Evolutionary conservation across 2,888 invertebrate species (phyloP), one percentile per base, ranked within the genome.

Genomic region (Julus scanicus): DNA sequence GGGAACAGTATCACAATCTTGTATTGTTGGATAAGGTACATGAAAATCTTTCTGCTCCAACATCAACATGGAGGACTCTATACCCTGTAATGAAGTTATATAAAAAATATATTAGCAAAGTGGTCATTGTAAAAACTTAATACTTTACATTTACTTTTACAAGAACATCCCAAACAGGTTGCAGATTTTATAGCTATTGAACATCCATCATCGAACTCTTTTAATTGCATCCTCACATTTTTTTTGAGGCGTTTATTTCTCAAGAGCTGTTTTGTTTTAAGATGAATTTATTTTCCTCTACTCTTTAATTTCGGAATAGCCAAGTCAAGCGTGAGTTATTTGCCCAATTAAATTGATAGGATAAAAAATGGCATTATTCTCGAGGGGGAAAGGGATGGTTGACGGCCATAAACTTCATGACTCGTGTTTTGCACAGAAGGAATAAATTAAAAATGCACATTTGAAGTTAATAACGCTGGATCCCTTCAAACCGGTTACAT

Each of bases 381-480:
- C n/a, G n/a, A 63, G 71, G 71, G 71, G 71, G 71, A 9, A 71
- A 11, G 71, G 29, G 29, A 71, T 71, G 71, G 71, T 29, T 71
- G 71, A 71, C 29, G 71, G 29, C 29, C 29, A 71, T 71, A 71
- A 71, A 71, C 71, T 71, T 71, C n/a, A 71, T 29, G 29, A 8
- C 71, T 71, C 29, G 71, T 71, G 71, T 71, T 29, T 71, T 71
- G 71, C 29, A 71, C 71, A 71, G 71, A 71, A 71, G 71, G 11
- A 71, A 29, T 71, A 71, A 71, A 71, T 71, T 71, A 71, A 71
- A 71, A 71, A 29, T 71, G 71, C 71, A 71, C 71, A 71, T 29
- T 71, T 29, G 71, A 71, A 29, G 20, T 71, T 71, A 71, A 71
- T 71, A 53, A 63, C 71, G 13, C 29, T 8, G 4, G 20, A 9